Percentiles rank a stretch among this genome's conserved stretches.
Conservation (phyloP, 2,797 vertebrate species). For the Salarias fasciatus region DNA sequence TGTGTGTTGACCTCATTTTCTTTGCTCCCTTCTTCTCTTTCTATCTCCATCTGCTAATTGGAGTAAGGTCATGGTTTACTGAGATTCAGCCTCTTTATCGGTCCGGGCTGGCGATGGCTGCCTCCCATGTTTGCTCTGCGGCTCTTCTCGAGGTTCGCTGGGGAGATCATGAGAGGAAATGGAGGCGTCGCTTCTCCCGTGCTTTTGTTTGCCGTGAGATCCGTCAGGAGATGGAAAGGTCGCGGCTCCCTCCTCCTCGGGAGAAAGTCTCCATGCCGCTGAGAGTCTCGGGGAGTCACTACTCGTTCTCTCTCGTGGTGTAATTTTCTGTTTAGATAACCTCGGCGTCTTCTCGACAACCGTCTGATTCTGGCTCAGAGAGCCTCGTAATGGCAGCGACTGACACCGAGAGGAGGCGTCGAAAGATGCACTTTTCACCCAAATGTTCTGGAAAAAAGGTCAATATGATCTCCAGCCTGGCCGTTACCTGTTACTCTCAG, state of each 20-base stretch:
- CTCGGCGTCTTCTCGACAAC: not conserved
- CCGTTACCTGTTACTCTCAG: not conserved
- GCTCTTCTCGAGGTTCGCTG: conserved; percentile 20
- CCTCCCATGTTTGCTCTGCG: conserved; percentile 21
- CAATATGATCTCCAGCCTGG: not conserved
- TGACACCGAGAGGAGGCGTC: not conserved
- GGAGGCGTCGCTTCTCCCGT: conserved; percentile 13
- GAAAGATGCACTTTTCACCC: not conserved
- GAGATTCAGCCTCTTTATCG: conserved; percentile 28
- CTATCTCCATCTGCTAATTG: conserved; percentile 70
- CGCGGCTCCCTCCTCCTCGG: conserved; percentile 4
- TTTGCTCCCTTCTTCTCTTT: conserved; percentile 19
- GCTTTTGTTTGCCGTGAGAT: conserved; percentile 42
- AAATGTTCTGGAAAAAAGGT: not conserved
- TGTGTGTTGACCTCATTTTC: conserved; percentile 30
- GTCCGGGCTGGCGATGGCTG: conserved; percentile 17
- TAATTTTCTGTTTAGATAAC: conserved; percentile 52
- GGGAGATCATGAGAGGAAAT: conserved; percentile 49
- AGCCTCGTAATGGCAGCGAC: not conserved
- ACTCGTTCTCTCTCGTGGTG: conserved; percentile 27
- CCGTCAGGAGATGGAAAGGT: conserved; percentile 35
- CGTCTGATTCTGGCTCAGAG: not conserved
- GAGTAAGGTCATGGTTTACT: conserved; percentile 31
- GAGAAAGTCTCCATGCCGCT: conserved; percentile 24
- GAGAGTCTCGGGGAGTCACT: conserved; percentile 33